Evolutionary conservation across 2,797 vertebrate species (phyloP).

Genomic region (Chrysocyon brachyurus): DNA sequence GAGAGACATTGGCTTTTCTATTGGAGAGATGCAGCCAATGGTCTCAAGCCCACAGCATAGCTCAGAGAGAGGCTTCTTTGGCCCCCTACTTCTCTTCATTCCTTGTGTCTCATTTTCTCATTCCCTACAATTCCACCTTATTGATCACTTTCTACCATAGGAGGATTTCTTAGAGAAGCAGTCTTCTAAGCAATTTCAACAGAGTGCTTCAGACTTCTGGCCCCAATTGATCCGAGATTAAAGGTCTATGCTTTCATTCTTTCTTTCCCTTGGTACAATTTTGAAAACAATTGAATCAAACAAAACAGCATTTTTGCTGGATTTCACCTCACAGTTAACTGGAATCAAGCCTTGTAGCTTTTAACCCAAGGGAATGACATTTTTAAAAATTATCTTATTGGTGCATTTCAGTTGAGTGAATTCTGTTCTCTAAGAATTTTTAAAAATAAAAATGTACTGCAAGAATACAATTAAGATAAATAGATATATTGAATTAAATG

Average conservation of each 20-base stretch:
- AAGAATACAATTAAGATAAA: conserved; percentile 36
- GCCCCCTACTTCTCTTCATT: background rate
- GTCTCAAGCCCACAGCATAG: background rate
- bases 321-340: background rate
- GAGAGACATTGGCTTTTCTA: background rate
- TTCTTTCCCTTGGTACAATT: background rate
- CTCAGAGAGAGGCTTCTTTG: background rate
- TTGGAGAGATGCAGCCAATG: background rate
- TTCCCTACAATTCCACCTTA: background rate
- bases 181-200: conserved; percentile 27
- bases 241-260: conserved; percentile 36
- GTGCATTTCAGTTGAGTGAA: background rate
- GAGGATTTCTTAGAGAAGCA: background rate
- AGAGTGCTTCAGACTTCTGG: conserved; percentile 28
- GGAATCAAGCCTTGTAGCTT: background rate
- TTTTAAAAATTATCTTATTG: background rate
- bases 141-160: background rate
- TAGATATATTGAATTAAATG: background rate
- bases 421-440: background rate
- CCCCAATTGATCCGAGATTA: background rate
- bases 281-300: conserved; percentile 51
- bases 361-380: background rate
- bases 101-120: background rate
- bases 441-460: background rate
- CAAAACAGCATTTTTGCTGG: background rate